Evolutionary conservation across 2,797 vertebrate genomes (phyloP).

Genomic region (Tachyglossus aculeatus): DNA sequence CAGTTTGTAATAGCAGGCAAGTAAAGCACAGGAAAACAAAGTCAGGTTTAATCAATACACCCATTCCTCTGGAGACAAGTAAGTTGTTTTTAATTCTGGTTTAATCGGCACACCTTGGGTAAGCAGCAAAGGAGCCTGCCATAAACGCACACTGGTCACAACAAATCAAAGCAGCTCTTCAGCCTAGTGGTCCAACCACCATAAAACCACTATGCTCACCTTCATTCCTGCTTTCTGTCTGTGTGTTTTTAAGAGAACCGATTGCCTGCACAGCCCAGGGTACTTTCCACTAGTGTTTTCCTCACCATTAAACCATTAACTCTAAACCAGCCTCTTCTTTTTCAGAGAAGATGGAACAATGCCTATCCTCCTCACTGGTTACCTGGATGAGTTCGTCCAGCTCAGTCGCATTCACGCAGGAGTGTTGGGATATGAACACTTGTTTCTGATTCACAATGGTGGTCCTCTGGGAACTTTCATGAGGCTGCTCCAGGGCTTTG

Average conservation of each 20-base stretch:
- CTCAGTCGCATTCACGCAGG: slow-evolving; percentile 91
- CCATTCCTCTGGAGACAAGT: slow-evolving; percentile 45
- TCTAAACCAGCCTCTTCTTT: background rate
- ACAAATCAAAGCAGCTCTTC: slow-evolving; percentile 31
- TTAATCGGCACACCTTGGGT: slow-evolving; percentile 39
- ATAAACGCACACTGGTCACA: background rate
- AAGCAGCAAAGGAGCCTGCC: slow-evolving; percentile 30
- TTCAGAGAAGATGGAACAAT: background rate
- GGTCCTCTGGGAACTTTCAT: slow-evolving; percentile 89
- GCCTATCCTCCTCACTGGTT: slow-evolving; percentile 35
- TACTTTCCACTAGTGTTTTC: rapidly evolving
- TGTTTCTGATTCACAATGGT: slow-evolving; percentile 90
- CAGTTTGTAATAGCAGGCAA: slow-evolving; percentile 24
- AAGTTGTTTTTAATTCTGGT: slow-evolving; percentile 48
- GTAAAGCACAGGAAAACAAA: slow-evolving; percentile 28
- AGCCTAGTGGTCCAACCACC: background rate
- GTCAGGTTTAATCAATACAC: slow-evolving; percentile 47
- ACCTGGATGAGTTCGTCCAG: slow-evolving; percentile 96
- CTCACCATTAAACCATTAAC: background rate
- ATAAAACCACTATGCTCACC: background rate
- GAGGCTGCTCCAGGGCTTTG: slow-evolving; percentile 91
- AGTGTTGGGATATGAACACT: slow-evolving; percentile 85
- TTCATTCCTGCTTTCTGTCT: background rate
- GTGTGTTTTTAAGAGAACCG: too few species aligned
- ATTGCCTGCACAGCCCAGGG: too few species aligned